Base-by-base conservation (phyloP, 1,140 invertebrate genomes). In the Bemisia tabaci region DNA sequence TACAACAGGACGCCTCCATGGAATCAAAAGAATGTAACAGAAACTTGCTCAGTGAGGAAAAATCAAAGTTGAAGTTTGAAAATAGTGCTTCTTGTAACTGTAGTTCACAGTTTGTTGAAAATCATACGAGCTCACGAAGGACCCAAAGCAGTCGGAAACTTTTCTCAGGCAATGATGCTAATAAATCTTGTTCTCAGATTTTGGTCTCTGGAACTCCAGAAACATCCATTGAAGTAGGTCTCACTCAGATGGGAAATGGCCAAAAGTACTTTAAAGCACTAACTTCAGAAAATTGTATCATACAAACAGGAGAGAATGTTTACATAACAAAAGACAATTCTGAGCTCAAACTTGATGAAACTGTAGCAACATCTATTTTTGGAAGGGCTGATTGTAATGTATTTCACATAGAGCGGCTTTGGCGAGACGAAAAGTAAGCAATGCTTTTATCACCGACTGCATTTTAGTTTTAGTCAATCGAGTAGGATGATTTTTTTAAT, bases 381-480 rank as follows among this genome's bases (percentile, higher is more conserved):
- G 85, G 91, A 67, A 90, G 90, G 64, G 86, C 90, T 62, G 90
- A 95, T 72, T 84, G 95, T 79, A 93, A 96, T 76, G 96, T 97
- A 68, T 96, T 97, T 79, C 85, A 91, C 68, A 89, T 97, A 68
- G 94, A 97, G 76, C 82, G 91, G 67, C 79, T 97, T 21, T 97
- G 92, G 92, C 95, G 92, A 74, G 91, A 95, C 80, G 82, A 86
- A 70, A 84, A 87, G 86, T 87, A 76, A 78, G 82, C 73, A 48
- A 63, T 23, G 23, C 24, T 60, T 48, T 21, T 26, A 21, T 12
- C 17, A 65, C 22, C n/a, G n/a, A n/a, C n/a, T n/a, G n/a, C n/a
- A n/a, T n/a, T n/a, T n/a, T n/a, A n/a, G n/a, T n/a, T n/a, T n/a
- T n/a, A n/a, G n/a, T n/a, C n/a, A n/a, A n/a, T n/a, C n/a, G n/a